Evolutionary conservation across 2,797 vertebrate genomes (phyloP).

Genomic region (Enteromius anoplus): DNA sequence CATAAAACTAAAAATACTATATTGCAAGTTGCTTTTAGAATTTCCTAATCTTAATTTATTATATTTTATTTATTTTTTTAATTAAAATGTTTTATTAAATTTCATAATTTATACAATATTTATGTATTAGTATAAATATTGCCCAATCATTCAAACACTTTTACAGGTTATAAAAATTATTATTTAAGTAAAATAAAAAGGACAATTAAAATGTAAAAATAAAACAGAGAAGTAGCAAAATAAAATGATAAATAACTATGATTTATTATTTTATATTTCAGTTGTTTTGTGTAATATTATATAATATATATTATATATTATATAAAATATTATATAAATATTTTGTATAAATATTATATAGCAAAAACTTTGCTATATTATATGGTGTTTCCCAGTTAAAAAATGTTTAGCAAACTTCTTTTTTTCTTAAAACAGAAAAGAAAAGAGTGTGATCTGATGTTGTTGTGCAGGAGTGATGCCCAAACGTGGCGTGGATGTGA

Average conservation of each 20-base stretch:
- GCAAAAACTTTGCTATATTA: background rate
- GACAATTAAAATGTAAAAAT: background rate
- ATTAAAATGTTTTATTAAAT: too few relatives aligned
- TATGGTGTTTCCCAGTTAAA: background rate
- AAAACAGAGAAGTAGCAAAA: background rate
- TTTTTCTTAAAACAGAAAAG: background rate
- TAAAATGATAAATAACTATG: background rate
- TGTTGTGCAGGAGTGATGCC: slow-evolving; percentile 81
- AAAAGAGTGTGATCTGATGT: background rate
- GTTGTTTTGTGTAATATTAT: background rate
- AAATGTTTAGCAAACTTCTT: background rate
- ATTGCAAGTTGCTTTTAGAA: too few relatives aligned
- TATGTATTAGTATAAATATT: too few relatives aligned
- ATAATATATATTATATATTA: too few relatives aligned
- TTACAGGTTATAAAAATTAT: background rate
- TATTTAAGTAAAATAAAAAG: background rate
- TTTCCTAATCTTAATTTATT: too few relatives aligned
- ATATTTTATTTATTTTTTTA: too few relatives aligned
- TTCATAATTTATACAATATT: too few relatives aligned
- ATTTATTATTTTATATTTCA: background rate
- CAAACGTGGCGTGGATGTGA: slow-evolving; percentile 84
- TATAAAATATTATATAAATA: too few relatives aligned
- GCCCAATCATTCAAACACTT: too few relatives aligned
- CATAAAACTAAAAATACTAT: too few relatives aligned
- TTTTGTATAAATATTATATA: background rate